Base-by-base conservation (phyloP, 1,140 invertebrate genomes). In the Saccostrea glomerata region DNA sequence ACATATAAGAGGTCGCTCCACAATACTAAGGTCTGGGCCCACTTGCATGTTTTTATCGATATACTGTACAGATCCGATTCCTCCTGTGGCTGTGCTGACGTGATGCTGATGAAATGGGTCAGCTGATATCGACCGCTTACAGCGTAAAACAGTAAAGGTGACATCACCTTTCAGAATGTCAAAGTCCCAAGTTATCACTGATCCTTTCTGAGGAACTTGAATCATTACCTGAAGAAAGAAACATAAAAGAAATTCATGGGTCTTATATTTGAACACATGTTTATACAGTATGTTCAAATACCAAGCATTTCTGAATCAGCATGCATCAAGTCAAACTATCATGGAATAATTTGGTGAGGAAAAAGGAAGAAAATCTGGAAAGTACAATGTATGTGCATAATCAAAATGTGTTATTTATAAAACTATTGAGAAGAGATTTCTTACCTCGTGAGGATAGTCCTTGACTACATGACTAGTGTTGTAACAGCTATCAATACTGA, bases 151-250 rank as follows among this genome's bases (percentile, higher is more conserved):
- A 47, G 97, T 97, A 95, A 98, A 99, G 87, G 97, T 96, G 90
- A 98, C 96, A 94, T 98, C 97, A 92, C 98, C 97, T 82, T 98
- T 97, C 94, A 98, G 96, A 12, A 99, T 97, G 95, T 99, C 98
- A 96, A 99, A 99, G 95, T 99, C 98, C 98, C 98, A 99, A 23
- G 98, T 99, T 17, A 99, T 96, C 85, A 99, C 98, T 94, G 97
- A 97, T 84, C 98, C 97, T 66, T 97, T 96, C 95, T 98, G 98
- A 70, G 97, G 96, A 88, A 98, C 98, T 82, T 96, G 95, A 60
- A 99, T 97, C 70, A 98, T 95, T 70, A 96, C 94, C 95, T 96
- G 88, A 13, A 91, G 89, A 73, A 84, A 17, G 12, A 84, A 84
- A 83, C 36, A 55, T 23, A 83, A 2, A 36, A 83, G 15, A 12